Conservation (phyloP, 2,797 vertebrate species). For the Rhinoraja longicauda region DNA sequence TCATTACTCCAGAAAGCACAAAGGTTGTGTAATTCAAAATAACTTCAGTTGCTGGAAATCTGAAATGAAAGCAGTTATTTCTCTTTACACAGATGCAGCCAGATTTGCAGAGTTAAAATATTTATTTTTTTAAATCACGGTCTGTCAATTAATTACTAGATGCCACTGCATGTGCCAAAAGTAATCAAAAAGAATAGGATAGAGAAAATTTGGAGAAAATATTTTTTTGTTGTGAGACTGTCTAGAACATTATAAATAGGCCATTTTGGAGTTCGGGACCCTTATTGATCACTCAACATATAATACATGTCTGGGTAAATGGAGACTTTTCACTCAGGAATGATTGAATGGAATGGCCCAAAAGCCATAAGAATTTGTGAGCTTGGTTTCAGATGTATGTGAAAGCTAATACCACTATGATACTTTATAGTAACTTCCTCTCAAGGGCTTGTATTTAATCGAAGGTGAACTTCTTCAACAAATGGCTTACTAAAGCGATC, state of each 20-base stretch:
- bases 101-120: too few relatives aligned
- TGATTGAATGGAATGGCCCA: not conserved
- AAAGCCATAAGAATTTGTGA: conserved; percentile 8
- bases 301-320: not conserved
- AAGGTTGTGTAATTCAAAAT: not conserved
- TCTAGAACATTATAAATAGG: not conserved
- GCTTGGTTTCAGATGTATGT: not conserved
- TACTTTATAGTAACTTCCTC: not conserved
- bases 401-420: not conserved
- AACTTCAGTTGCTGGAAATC: too few relatives aligned
- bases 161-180: not conserved
- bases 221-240: not conserved
- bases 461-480: not conserved
- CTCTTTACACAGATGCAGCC: too few relatives aligned
- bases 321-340: not conserved
- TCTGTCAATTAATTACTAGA: too few relatives aligned
- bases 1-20: not conserved
- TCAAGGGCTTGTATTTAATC: not conserved
- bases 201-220: not conserved
- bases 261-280: not conserved
- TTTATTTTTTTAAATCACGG: too few relatives aligned
- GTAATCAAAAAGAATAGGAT: not conserved
- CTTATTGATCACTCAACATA: not conserved
- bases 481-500: not conserved
- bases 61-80: too few relatives aligned